Conservation (phyloP, 2,888 invertebrate genomes). For the Ceriagrion tenellum region DNA sequence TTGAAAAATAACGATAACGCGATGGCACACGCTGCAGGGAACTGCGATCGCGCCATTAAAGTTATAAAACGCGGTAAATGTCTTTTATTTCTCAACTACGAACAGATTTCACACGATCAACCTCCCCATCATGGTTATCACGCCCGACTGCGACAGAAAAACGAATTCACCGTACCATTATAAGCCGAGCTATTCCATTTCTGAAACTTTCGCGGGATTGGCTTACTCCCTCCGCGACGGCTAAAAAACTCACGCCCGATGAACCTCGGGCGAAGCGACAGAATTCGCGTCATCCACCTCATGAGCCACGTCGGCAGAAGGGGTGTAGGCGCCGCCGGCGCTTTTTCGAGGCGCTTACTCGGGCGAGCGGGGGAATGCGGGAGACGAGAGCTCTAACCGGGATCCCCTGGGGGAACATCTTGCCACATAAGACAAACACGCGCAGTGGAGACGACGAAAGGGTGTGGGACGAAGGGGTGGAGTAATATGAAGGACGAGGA, state of each 20-base stretch:
- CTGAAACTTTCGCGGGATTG: neutral
- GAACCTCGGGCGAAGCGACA: neutral
- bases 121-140: neutral
- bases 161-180: neutral
- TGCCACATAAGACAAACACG: neutral
- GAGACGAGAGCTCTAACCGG: neutral
- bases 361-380: neutral
- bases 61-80: no score
- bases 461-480: no score
- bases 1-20: no score
- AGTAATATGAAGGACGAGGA: no score
- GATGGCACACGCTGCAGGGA: no score
- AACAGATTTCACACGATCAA: no score
- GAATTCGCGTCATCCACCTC: neutral
- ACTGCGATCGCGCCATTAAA: no score
- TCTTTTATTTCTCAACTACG: no score
- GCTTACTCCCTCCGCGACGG: neutral
- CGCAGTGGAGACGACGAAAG: no score
- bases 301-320: neutral
- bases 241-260: neutral
- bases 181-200: neutral
- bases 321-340: neutral
- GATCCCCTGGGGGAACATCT: neutral
- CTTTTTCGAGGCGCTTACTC: neutral
- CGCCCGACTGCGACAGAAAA: neutral